A percentile compares a stretch with the other conserved stretches of the same genome.
Evolutionary conservation across 2,888 invertebrate species (phyloP).

Genomic region (Zaprionus bogoriensis): DNA sequence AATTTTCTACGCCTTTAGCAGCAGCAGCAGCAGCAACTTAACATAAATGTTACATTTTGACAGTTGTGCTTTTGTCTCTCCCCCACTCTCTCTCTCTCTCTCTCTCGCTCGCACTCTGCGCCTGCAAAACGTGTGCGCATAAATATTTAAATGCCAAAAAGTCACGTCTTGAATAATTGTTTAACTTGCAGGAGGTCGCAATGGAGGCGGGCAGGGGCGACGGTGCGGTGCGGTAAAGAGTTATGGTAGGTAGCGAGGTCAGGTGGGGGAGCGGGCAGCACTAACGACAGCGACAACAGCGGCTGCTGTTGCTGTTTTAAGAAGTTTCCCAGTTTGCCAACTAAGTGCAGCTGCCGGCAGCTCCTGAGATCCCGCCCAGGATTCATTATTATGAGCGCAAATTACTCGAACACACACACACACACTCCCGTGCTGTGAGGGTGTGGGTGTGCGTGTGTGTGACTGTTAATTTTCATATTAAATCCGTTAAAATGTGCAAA

Average conservation of each 20-base stretch:
- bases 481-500: slow-evolving; percentile 76
- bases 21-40: slow-evolving; percentile 15
- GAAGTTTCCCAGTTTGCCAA: slow-evolving; percentile 72
- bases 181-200: slow-evolving; percentile 45
- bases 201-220: not conserved
- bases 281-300: slow-evolving; percentile 17
- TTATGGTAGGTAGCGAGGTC: not conserved
- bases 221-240: not conserved
- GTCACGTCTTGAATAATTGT: slow-evolving; percentile 76
- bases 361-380: slow-evolving; percentile 29
- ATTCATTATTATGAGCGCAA: slow-evolving; percentile 69
- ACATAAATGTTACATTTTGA: slow-evolving; percentile 48
- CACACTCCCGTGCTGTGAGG: slow-evolving; percentile 6
- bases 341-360: slow-evolving; percentile 67
- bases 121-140: slow-evolving; percentile 63
- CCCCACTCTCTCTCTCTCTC: slow-evolving; percentile 1
- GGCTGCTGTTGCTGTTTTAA: slow-evolving; percentile 58
- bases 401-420: slow-evolving; percentile 47
- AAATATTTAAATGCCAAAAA: slow-evolving; percentile 76
- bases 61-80: slow-evolving; percentile 24
- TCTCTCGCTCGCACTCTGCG: slow-evolving; percentile 15
- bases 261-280: not conserved
- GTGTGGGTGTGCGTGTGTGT: slow-evolving; percentile 22
- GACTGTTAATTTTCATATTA: slow-evolving; percentile 74
- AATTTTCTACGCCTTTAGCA: slow-evolving; percentile 23